Evolutionary conservation across 2,113 vertebrate species (phyloP).

Genomic region (Deroptyus accipitrinus): DNA sequence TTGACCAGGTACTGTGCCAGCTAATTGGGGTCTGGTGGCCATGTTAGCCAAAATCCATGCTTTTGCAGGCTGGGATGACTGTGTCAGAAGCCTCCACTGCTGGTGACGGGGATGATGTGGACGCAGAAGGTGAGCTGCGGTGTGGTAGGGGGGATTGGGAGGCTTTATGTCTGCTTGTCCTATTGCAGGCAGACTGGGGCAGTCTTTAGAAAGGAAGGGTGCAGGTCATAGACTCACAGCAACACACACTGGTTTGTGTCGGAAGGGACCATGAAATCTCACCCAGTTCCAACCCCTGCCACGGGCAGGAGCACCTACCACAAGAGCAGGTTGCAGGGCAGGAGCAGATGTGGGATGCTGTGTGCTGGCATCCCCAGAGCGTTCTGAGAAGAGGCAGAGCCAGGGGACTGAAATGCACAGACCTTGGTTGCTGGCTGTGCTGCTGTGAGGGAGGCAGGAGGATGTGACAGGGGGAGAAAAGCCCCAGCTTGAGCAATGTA

Average conservation of each 20-base stretch:
- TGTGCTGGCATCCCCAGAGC: background rate
- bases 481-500: background rate
- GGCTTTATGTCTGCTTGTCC: background rate
- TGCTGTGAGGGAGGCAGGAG: background rate
- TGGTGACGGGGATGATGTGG: background rate
- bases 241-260: background rate
- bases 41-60: accelerated
- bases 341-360: background rate
- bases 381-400: background rate
- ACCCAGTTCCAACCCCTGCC: background rate
- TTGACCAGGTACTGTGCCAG: background rate
- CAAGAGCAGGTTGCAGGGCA: background rate
- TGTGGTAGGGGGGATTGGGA: no score
- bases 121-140: background rate
- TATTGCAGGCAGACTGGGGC: background rate
- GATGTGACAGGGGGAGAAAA: background rate
- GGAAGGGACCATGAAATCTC: background rate
- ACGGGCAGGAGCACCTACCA: background rate
- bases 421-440: accelerated
- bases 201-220: background rate
- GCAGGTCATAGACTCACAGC: background rate
- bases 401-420: background rate
- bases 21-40: background rate
- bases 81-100: background rate
- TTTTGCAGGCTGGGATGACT: background rate